A percentile compares a stretch with the other conserved stretches of the same genome.
phyloP scores from a whole-genome alignment of 2,888 invertebrate genomes.

The Pomacea canaliculata region DNA sequence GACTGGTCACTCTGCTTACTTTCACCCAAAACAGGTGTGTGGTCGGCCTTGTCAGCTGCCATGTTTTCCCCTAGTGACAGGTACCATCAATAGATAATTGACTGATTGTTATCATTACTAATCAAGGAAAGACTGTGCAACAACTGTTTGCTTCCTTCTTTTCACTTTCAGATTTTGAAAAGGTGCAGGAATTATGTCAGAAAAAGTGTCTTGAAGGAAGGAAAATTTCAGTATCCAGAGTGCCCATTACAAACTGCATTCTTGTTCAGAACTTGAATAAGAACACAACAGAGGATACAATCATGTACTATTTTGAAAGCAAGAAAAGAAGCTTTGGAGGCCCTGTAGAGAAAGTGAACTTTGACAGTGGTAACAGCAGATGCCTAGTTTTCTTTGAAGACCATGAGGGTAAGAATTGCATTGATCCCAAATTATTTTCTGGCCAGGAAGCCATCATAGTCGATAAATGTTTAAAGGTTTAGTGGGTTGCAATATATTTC shows the following conservation, averaged over 20 bases:
- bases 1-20: no score
- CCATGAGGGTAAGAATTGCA: neutral
- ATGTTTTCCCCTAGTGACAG: no score
- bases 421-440: no score
- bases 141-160: neutral
- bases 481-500: no score
- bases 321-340: conserved; percentile 3
- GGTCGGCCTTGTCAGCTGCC: no score
- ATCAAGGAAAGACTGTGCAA: no score
- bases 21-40: no score
- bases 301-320: neutral
- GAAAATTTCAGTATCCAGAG: neutral
- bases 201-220: neutral
- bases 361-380: neutral
- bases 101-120: no score
- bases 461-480: no score
- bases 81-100: no score
- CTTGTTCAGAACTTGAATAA: neutral
- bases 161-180: neutral
- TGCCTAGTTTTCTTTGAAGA: conserved; percentile 2
- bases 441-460: no score
- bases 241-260: neutral
- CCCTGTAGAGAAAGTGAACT: neutral
- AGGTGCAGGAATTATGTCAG: neutral
- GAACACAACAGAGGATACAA: neutral